Percentiles rank a stretch among this genome's conserved stretches.
phyloP scores from a whole-genome alignment of 2,888 invertebrate species.

The Pristionchus japonicus region DNA sequence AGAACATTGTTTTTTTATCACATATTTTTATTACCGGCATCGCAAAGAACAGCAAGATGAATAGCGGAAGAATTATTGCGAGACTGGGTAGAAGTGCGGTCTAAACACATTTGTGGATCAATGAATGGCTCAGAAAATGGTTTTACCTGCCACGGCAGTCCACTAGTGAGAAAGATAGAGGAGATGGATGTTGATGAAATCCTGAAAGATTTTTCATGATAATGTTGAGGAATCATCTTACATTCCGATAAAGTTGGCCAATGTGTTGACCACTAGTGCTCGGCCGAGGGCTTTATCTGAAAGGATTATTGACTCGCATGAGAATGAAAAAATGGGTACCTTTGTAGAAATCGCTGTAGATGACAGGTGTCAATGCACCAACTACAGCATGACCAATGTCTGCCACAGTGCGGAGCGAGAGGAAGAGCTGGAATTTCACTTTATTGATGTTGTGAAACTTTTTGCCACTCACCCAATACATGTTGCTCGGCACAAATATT shows the following conservation, averaged over 20 bases:
- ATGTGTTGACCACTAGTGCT: background rate
- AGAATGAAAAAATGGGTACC: too few relatives aligned
- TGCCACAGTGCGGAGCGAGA: background rate
- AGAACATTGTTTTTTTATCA: background rate
- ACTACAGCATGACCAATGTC: background rate
- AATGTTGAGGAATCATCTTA: background rate
- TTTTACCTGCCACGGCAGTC: conserved; percentile 10
- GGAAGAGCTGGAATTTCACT: background rate
- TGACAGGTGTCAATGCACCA: background rate
- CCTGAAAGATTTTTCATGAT: background rate
- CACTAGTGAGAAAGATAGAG: conserved; percentile 20
- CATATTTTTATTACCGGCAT: background rate
- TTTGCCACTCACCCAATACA: background rate
- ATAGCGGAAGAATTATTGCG: background rate
- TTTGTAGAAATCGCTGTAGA: conserved; percentile 23
- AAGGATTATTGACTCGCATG: background rate
- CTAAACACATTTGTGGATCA: background rate
- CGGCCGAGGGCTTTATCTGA: conserved; percentile 7
- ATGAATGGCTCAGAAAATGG: background rate
- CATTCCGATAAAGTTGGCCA: conserved; percentile 29
- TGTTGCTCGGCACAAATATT: background rate
- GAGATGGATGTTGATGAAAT: background rate
- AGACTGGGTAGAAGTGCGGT: conserved; percentile 1
- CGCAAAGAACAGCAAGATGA: background rate
- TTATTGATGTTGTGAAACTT: background rate